Percentiles rank a stretch among this genome's conserved stretches.
Conservation (phyloP, 2,888 invertebrate species). For the Lepidocyrtinus sp. region DNA sequence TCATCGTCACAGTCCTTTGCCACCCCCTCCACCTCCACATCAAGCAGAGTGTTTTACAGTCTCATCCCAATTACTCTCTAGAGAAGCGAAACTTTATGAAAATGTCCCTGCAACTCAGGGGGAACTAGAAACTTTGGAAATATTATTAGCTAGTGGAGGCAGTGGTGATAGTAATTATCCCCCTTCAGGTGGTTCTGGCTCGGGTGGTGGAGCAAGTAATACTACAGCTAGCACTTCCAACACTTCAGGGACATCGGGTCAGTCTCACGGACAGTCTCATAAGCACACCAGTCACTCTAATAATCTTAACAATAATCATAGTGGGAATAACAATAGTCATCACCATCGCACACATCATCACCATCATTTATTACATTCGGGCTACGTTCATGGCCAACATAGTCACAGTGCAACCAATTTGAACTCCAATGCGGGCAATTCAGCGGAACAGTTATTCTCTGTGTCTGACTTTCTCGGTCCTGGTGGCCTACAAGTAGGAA, state of each 20-base stretch:
- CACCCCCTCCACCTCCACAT: constrained; percentile 37
- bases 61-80: constrained; percentile 65
- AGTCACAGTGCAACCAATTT: constrained; percentile 52
- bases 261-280: constrained; percentile 49
- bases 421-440: constrained; percentile 45
- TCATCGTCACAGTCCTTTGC: constrained; percentile 32
- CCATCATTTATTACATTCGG: constrained; percentile 39
- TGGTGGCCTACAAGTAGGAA: constrained; percentile 47
- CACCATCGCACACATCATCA: constrained; percentile 27
- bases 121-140: constrained; percentile 65
- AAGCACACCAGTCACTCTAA: constrained; percentile 44
- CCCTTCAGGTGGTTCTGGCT: constrained; percentile 52
- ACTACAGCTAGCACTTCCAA: constrained; percentile 59
- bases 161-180: constrained; percentile 59
- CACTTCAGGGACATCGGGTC: constrained; percentile 53
- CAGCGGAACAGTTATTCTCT: constrained; percentile 64
- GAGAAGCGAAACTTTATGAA: constrained; percentile 69
- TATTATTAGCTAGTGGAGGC: constrained; percentile 59
- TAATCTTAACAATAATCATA: constrained; percentile 56
- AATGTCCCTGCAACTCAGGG: constrained; percentile 67
- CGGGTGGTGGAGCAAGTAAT: constrained; percentile 55
- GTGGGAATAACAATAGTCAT: constrained; percentile 31
- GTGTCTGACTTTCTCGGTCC: constrained; percentile 66
- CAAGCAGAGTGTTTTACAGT: constrained; percentile 66
- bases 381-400: constrained; percentile 40